A percentile compares a stretch with the other conserved stretches of the same genome.
Conservation (phyloP, 2,113 vertebrate species). For the Progne subis region DNA sequence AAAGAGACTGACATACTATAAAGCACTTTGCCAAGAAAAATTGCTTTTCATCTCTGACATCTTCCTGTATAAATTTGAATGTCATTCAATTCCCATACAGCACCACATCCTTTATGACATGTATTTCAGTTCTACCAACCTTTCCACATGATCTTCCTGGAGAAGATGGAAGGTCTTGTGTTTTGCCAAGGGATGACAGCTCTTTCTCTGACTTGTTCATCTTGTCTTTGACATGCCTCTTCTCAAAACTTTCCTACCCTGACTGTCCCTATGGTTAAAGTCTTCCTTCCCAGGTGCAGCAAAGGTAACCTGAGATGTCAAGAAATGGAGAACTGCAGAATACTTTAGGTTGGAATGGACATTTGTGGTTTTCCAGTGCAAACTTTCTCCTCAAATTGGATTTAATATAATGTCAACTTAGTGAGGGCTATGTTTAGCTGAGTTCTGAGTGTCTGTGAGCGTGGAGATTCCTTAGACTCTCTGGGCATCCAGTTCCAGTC, state of each 20-base stretch:
- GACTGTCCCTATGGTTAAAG: neutral
- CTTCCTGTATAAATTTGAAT: neutral
- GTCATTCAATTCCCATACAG: neutral
- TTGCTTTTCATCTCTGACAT: neutral
- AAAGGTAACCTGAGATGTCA: neutral
- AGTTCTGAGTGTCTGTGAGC: neutral
- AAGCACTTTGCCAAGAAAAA: neutral
- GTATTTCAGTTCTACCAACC: neutral
- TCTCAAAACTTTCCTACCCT: neutral
- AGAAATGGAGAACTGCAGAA: rapidly evolving
- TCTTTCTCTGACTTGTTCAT: neutral
- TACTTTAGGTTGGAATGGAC: neutral
- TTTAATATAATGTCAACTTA: neutral
- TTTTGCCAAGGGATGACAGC: neutral
- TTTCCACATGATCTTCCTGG: neutral
- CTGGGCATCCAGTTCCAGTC: neutral
- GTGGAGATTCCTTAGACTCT: neutral
- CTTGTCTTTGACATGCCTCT: neutral
- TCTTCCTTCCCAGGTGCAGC: neutral
- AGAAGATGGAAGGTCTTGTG: neutral
- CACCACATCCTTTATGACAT: neutral
- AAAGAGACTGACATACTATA: neutral
- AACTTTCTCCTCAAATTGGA: neutral
- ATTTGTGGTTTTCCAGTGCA: neutral
- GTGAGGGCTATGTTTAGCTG: neutral